Base-by-base conservation (phyloP, 1,140 invertebrate species). In the Aphaenogaster floridana region DNA sequence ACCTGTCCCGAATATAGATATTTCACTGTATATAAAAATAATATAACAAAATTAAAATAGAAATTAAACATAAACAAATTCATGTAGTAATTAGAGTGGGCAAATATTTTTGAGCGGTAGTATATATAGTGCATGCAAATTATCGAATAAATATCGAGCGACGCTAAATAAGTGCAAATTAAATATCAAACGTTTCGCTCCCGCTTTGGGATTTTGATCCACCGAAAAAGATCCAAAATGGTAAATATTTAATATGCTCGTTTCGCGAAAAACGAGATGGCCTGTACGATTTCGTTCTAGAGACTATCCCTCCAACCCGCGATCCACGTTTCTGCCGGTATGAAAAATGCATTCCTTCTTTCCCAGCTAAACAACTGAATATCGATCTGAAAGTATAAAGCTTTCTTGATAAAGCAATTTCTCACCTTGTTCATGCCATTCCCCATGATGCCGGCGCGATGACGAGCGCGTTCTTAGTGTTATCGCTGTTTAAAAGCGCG, bases 381-480 rank as follows among this genome's bases (percentile, higher is more conserved):
- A 76, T 59, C 34, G 72, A 76, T 57, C 50, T 21, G 17, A 57
- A 17, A 42, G 54, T 21, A 39, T 39, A 45, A 59, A 59, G 7
- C 13, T 17, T 57, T 68, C 15, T 42, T 36, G 17, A 13, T 8
- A 36, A 42, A 48, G 28, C n/a, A 21, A 17, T 28, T 42, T 92
- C 94, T 96, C 95, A 97, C 97, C 97, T 97, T 97, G 93, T 97
- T 97, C 97, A 97, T 97, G 93, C 97, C 97, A 96, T 97, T 97
- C 93, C 97, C 97, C 97, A 97, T 97, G 92, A 94, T 88, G 89
- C 13, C 66, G 54, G 59, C 28, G 39, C 61, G 64, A 57, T 48
- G 68, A 54, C 13, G 17, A 39, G 61, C 76, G 21, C 45, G 61
- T 52, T 59, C 5, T 48, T 6, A 13, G 7, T 64, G 3, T 78